Evolutionary conservation across 2,113 vertebrate species (phyloP).

Genomic region (Phalacrocorax pelagicus): DNA sequence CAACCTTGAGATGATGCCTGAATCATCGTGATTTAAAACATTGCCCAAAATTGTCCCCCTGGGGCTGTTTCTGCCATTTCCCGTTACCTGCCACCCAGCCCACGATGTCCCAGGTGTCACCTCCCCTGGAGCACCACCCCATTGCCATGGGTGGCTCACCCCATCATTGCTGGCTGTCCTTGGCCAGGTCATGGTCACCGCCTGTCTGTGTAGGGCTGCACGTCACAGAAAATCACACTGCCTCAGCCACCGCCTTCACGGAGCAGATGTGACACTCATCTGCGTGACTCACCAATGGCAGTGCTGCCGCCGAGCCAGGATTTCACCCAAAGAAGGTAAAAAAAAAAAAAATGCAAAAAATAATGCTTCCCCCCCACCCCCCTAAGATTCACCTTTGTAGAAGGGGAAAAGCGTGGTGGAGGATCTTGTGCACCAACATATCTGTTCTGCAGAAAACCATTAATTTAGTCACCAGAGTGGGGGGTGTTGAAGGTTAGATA

Average conservation of each 20-base stretch:
- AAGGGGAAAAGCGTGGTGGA: conserved; percentile 22
- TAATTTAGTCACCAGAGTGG: not conserved
- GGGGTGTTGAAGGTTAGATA: not conserved
- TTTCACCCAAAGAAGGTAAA: not conserved
- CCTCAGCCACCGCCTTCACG: not conserved
- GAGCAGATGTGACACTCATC: not conserved
- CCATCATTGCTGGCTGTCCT: fast-evolving
- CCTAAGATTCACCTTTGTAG: not conserved
- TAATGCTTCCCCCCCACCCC: too few species aligned
- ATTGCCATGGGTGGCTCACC: not conserved
- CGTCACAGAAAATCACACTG: not conserved
- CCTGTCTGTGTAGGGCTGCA: not conserved
- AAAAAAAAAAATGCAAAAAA: not conserved
- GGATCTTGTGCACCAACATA: not conserved
- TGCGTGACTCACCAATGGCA: not conserved
- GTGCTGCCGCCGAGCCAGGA: not conserved
- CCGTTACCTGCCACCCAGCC: not conserved
- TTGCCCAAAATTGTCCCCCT: fast-evolving
- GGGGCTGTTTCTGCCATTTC: not conserved
- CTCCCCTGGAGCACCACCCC: not conserved
- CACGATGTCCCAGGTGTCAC: not conserved
- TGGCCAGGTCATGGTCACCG: fast-evolving
- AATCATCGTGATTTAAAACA: not conserved
- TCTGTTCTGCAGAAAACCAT: conserved; percentile 43
- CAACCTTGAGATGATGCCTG: fast-evolving